Evolutionary conservation across 1,140 invertebrate species (phyloP).

Genomic region (Oryzaephilus surinamensis): DNA sequence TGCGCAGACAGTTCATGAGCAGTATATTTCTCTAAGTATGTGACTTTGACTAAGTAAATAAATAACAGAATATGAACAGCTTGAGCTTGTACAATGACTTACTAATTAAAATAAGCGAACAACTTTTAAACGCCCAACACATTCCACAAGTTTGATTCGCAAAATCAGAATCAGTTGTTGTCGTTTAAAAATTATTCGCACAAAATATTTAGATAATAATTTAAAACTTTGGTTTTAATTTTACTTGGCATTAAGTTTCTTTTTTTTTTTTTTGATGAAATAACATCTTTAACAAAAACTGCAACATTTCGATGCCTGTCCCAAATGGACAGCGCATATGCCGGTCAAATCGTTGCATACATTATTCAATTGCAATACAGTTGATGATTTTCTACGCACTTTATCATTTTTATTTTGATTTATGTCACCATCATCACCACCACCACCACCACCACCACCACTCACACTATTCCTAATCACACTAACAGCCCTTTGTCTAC

Average conservation of each 20-base stretch:
- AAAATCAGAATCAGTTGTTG: too few relatives aligned
- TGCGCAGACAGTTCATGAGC: too few relatives aligned
- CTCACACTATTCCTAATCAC: conserved; percentile 34
- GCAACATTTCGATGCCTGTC: conserved; percentile 46
- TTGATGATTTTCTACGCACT: conserved; percentile 18
- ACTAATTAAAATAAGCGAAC: too few relatives aligned
- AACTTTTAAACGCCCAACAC: too few relatives aligned
- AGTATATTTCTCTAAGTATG: too few relatives aligned
- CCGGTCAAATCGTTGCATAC: conserved; percentile 38
- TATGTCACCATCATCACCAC: conserved; percentile 41
- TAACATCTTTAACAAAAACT: conserved; percentile 43
- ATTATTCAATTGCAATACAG: conserved; percentile 34
- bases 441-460: too few relatives aligned
- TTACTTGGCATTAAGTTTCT: background rate
- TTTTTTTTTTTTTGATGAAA: background rate
- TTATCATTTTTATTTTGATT: conserved; percentile 37
- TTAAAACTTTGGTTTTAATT: conserved; percentile 19
- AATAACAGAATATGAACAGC: too few relatives aligned
- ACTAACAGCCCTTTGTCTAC: conserved; percentile 34
- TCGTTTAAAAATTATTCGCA: too few relatives aligned
- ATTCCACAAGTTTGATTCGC: too few relatives aligned
- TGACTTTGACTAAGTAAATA: too few relatives aligned
- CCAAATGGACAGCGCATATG: conserved; percentile 46
- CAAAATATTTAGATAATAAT: too few relatives aligned
- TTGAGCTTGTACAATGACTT: too few relatives aligned